Base-by-base conservation (phyloP, 2,113 vertebrate species). In the Nettapus auritus region DNA sequence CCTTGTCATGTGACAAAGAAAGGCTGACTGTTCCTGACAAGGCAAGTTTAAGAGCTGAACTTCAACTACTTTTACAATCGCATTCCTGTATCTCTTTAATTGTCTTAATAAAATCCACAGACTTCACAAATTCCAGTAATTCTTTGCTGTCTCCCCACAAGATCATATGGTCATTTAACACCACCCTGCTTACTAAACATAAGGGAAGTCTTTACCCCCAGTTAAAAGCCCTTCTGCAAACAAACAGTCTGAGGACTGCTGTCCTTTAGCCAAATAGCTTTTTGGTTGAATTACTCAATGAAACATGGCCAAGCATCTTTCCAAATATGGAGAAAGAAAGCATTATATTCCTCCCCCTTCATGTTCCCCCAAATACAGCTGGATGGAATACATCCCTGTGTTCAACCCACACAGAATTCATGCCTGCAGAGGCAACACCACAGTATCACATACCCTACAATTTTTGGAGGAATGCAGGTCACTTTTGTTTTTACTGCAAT, bases 321-420 rank as follows among this genome's bases (percentile, higher is more conserved):
- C 95, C 95, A 95, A 97, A 95, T 93, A 95, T 75, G 77, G 92
- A 88, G 69, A 96, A 90, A 81, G 92, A 94, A 94, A 94, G 83
- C 77, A 78, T 86, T 92, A 13, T 95, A 56, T 96, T 95, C 52
- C 28, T 38, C 2, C 70, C 92, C 66, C 56, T 88, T 81, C 1
- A 0, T 56, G 68, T 93, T 86, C 90, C 90, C 88, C 88, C 76
- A 88, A 95, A 95, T 94, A 52, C 88, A 94, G 88, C 86, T 95
- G 92, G 80, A 86, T 48, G 59, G 73, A 92, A 64, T 36, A 46
- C 25, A 83, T 93, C 83, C 64, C 83, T 63, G 19, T 86, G 69
- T 28, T 86, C 88, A 93, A 53, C 76, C 88, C 95, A 90, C 96
- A 83, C 68, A 83, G 20, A 78, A 64, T 92, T 94, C 66, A 34